Percentiles rank a stretch among this genome's conserved stretches.
phyloP scores from a whole-genome alignment of 2,113 vertebrate genomes.

The Macquaria ambigua region DNA sequence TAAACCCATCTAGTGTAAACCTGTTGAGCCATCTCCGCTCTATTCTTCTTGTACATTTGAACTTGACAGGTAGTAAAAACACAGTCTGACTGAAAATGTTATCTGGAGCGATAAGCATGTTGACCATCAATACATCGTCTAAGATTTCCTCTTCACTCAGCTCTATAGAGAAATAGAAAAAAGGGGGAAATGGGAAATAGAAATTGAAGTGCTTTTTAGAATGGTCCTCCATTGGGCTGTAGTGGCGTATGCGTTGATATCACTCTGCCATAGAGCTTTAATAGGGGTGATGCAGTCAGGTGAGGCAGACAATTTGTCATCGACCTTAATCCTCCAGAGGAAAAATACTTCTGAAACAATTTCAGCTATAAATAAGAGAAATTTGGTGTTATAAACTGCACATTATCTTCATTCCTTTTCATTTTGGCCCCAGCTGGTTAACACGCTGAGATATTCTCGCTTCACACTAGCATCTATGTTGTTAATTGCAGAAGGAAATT shows the following conservation, averaged over 20 bases:
- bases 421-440: neutral
- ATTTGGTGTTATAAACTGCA: neutral
- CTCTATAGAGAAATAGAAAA: neutral
- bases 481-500: neutral
- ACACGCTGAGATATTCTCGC: neutral
- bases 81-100: neutral
- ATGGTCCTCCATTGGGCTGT: slow-evolving; percentile 1
- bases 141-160: slow-evolving; percentile 6
- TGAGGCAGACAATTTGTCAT: slow-evolving; percentile 11
- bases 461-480: neutral
- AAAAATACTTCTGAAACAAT: neutral
- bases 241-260: neutral
- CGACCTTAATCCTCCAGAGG: neutral
- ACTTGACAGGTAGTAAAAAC: slow-evolving; percentile 11
- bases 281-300: slow-evolving; percentile 3
- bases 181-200: slow-evolving; percentile 7
- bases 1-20: neutral
- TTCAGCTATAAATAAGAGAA: slow-evolving; percentile 5
- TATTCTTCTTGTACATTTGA: neutral
- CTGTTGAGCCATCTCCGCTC: slow-evolving; percentile 5
- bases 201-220: slow-evolving; percentile 27
- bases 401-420: neutral
- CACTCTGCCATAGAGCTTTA: slow-evolving; percentile 28
- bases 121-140: slow-evolving; percentile 1
- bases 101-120: neutral